Evolutionary conservation across 2,888 invertebrate species (phyloP), one percentile per base, ranked within the genome.

Genomic region (Megaustenia siamemsis): DNA sequence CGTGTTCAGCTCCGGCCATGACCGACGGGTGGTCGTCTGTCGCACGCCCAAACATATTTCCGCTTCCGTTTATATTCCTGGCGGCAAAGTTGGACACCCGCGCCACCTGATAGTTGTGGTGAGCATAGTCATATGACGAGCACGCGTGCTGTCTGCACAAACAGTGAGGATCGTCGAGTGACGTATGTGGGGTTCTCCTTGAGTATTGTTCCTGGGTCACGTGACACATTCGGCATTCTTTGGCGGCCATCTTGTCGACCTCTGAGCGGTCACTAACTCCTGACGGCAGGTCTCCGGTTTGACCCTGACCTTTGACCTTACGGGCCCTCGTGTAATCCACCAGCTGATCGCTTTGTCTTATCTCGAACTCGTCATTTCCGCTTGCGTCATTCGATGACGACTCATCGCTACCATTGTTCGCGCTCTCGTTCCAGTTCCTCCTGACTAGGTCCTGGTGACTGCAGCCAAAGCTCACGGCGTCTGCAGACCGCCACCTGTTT

Each of bases 31-130:
- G 60, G 0, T 73, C 82, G 15, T 82, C 73, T 45, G 32, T 8
- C 1, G 38, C 53, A 24, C 73, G 38, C 6, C 75, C 83, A 21
- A 71, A 71, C 83, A 83, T 71, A 32, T 83, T 83, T 1, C 83
- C 83, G 78, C 83, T 83, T 38, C 78, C 83, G 38, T 83, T 83
- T 38, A 83, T 78, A n/a, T 83, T 83, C 21, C 83, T 45, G 12
- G 56, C 60, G 3, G 83, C 83, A 24, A 78, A 69, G 18, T 56
- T 56, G 3, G 77, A 32, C 45, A 83, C 56, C 32, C 66, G 21
- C 8, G 66, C 45, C 1, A 38, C 24, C 49, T 28, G 63, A 8
- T 56, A 53, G 45, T 68, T 45, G 2, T 53, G 75, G 18, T 82
- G 49, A 35, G 71, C 43, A 15, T 43, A 49, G 21, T 78, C 78